Evolutionary conservation across 2,797 vertebrate genomes (phyloP).

Genomic region (Limosa lapponica): DNA sequence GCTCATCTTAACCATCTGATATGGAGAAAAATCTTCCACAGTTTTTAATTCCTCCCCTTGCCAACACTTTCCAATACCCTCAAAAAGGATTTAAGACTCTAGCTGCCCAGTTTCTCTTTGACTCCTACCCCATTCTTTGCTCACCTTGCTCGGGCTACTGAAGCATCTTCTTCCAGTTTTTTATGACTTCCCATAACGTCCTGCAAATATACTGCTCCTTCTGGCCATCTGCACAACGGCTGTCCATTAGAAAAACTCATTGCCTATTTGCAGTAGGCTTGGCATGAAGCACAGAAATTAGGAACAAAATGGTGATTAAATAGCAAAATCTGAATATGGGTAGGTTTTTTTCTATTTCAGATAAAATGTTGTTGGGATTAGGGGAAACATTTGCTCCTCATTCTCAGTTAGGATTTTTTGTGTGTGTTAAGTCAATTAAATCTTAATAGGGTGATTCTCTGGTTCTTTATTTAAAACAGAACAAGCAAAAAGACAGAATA

Average conservation of each 20-base stretch:
- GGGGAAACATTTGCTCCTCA: background rate
- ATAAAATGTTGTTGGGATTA: background rate
- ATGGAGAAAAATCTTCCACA: background rate
- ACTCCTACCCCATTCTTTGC: background rate
- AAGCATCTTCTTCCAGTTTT: background rate
- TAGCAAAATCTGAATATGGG: background rate
- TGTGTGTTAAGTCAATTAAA: background rate
- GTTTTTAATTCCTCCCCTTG: background rate
- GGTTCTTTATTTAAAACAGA: background rate
- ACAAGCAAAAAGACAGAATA: background rate
- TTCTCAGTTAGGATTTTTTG: background rate
- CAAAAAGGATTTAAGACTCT: background rate
- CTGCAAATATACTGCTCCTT: background rate
- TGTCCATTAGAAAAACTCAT: background rate
- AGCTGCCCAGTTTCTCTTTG: background rate
- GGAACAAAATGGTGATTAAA: background rate
- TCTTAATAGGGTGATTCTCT: background rate
- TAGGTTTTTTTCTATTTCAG: background rate
- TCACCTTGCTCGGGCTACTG: background rate
- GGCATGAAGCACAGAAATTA: background rate
- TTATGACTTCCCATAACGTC: background rate
- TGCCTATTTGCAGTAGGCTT: background rate
- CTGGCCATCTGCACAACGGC: background rate
- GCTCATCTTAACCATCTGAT: background rate
- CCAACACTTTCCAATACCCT: background rate